Evolutionary conservation across 2,888 invertebrate genomes (phyloP), one percentile per base, ranked within the genome.

Genomic region (Mactromeris polynyma): DNA sequence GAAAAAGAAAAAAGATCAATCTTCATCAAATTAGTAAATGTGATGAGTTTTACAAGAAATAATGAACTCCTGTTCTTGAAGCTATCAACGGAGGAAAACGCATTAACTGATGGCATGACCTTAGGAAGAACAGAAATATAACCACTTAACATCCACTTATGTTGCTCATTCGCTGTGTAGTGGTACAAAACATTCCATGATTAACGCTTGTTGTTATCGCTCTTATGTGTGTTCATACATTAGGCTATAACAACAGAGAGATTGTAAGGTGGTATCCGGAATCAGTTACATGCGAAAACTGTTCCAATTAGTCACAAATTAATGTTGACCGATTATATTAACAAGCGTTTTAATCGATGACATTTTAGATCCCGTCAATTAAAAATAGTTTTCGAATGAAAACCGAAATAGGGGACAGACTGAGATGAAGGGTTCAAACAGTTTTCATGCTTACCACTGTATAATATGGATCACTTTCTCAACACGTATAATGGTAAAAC

Each of bases 111-210:
- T 73, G 36, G 33, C 31, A 73, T 73, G 73, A 73, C 33, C 73
- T 73, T 73, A 26, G 17, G 36, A 73, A 73, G 11, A 11, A 17
- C 73, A 2, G 26, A n/a, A 64, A 64, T 7, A 64, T 9, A 73
- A 73, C 73, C 73, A 73, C 73, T 73, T 73, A 33, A 19, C 36
- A 73, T 36, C 73, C 26, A 73, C 73, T 73, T 73, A 33, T 73
- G 33, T 36, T 9, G 58, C 58, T 26, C 58, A 64, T 64, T 64
- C 58, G n/a, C 9, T 21, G 21, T 64, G 26, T 26, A 64, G 26
- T n/a, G 26, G 26, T 64, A 64, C 58, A 26, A 64, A 64, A 6
- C 58, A 64, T 64, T 64, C 26, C n/a, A 64, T 64, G 26, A 64
- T 64, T 26, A 64, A 64, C 58, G 26, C 9, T 2, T n/a, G 26